phyloP scores from a whole-genome alignment of 2,888 invertebrate genomes.

The Melitaea athalia region DNA sequence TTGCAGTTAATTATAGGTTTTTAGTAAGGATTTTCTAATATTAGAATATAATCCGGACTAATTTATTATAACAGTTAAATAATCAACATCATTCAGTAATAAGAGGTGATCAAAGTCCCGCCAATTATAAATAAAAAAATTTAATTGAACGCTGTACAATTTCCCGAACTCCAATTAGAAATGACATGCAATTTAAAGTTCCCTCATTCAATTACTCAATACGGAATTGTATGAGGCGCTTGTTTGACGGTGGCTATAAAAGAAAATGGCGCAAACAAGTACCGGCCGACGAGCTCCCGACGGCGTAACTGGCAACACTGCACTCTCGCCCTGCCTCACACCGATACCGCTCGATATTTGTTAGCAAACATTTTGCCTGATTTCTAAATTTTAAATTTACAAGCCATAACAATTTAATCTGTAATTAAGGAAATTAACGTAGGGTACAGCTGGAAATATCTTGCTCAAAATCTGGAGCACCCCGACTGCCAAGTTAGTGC shows the following conservation, averaged over 20 bases:
- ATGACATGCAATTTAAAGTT: constrained; percentile 32
- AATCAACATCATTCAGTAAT: background rate
- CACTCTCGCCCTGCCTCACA: constrained; percentile 25
- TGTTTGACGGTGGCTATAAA: constrained; percentile 39
- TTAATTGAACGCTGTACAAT: background rate
- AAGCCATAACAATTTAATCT: too few relatives aligned
- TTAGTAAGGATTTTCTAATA: too few relatives aligned
- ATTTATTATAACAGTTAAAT: background rate
- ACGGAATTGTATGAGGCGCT: constrained; percentile 35
- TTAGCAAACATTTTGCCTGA: too few relatives aligned
- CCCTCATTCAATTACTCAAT: constrained; percentile 37
- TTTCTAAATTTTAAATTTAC: too few relatives aligned
- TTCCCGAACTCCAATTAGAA: background rate
- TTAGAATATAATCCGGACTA: too few relatives aligned
- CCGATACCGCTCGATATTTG: constrained; percentile 5
- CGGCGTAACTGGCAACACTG: constrained; percentile 27
- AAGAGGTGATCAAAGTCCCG: background rate
- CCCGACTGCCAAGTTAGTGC: too few relatives aligned
- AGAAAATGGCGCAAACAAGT: constrained; percentile 39
- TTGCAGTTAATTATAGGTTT: too few relatives aligned
- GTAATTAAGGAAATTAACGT: too few relatives aligned
- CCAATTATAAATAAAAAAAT: background rate
- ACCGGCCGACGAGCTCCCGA: constrained; percentile 26
- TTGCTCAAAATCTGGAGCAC: too few relatives aligned
- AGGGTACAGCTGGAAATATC: too few relatives aligned